Evolutionary conservation across 2,797 vertebrate genomes (phyloP).

Genomic region (Pelodytes ibericus): DNA sequence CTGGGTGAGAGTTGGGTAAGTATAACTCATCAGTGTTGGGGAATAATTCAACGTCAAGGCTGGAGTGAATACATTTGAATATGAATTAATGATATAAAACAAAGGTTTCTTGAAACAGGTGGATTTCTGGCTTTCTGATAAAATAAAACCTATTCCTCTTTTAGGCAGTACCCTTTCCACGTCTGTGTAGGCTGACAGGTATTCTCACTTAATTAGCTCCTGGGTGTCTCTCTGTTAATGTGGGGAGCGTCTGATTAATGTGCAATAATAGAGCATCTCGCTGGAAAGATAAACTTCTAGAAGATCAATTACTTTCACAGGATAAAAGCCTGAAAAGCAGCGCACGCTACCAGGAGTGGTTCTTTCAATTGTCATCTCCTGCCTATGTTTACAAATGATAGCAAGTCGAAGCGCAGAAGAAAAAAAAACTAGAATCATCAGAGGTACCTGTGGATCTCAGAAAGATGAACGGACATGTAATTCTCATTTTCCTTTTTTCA

Average conservation of each 20-base stretch:
- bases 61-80: too few species aligned
- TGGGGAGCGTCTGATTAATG: slow-evolving; percentile 74
- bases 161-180: slow-evolving; percentile 41
- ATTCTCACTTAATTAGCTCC: slow-evolving; percentile 70
- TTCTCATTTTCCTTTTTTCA: background rate
- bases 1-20: too few species aligned
- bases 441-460: background rate
- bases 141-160: too few species aligned
- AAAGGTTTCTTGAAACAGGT: too few species aligned
- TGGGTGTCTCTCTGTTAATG: slow-evolving; percentile 72
- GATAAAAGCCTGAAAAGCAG: slow-evolving; percentile 62
- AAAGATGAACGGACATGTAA: background rate
- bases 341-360: slow-evolving; percentile 61
- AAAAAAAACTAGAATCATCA: background rate
- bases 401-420: background rate
- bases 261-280: slow-evolving; percentile 72
- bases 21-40: too few species aligned
- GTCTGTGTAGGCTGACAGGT: slow-evolving; percentile 62
- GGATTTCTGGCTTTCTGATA: too few species aligned
- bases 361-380: slow-evolving; percentile 55
- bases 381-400: background rate
- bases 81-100: too few species aligned
- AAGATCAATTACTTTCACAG: slow-evolving; percentile 72
- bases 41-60: too few species aligned
- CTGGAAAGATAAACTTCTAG: slow-evolving; percentile 73